These are phyloP conservation scores for Metaphire vulgaris DNA, from an alignment of 1,140 invertebrate species.

Conservation along the genomic window DNA sequence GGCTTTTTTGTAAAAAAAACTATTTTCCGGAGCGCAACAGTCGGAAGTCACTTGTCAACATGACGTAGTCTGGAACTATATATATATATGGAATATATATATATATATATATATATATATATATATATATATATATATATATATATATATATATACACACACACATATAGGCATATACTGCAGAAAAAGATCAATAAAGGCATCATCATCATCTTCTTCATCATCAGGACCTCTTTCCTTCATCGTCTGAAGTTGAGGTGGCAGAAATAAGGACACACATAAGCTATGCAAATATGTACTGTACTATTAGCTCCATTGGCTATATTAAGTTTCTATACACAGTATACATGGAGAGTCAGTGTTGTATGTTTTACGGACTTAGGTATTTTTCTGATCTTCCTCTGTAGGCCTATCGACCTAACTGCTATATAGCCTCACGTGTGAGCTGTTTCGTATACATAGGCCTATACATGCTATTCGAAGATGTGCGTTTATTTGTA, in stretches of 20 bases:
- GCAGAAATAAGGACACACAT: neutral
- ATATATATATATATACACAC: neutral
- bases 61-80: neutral
- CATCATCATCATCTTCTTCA: neutral
- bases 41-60: neutral
- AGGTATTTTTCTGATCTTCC: too few species aligned
- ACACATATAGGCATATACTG: neutral
- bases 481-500: too few species aligned
- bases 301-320: neutral
- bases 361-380: too few species aligned
- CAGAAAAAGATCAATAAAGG: neutral
- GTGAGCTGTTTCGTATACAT: too few species aligned
- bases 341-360: neutral
- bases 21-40: neutral
- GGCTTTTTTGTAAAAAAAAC: too few species aligned
- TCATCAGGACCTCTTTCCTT: neutral
- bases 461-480: too few species aligned
- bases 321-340: neutral
- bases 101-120: slow-evolving; percentile 4
- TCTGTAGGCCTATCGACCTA: too few species aligned
- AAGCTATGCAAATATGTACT: neutral
- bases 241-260: neutral
- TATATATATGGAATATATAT: neutral
- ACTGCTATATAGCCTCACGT: too few species aligned
- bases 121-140: slow-evolving; percentile 4